These are phyloP conservation scores for Emydocephalus ijimae DNA, from an alignment of 2,113 vertebrate species.

Conservation along the genomic window DNA sequence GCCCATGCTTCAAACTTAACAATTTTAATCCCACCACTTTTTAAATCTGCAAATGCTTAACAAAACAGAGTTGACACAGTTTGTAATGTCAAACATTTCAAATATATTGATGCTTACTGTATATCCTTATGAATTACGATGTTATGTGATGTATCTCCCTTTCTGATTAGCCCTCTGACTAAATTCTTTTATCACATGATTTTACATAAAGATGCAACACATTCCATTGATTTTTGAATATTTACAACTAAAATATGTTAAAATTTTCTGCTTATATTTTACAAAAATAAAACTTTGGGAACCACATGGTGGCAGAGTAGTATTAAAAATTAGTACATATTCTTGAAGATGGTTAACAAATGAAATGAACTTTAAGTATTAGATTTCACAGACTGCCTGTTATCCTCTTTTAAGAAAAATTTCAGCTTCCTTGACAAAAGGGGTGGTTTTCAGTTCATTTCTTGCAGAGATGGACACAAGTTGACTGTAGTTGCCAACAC, in stretches of 20 bases:
- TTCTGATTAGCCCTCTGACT: neutral
- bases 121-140: neutral
- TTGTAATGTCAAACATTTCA: neutral
- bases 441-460: neutral
- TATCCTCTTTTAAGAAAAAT: neutral
- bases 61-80: neutral
- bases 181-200: neutral
- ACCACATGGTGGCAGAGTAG: constrained; percentile 71
- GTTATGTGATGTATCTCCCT: neutral
- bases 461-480: neutral
- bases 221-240: neutral
- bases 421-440: neutral
- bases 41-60: neutral
- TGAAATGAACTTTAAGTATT: neutral
- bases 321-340: constrained; percentile 47
- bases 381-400: neutral
- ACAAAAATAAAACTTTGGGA: neutral
- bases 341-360: neutral
- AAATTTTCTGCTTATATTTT: constrained; percentile 9
- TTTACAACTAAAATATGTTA: neutral
- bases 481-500: neutral
- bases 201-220: neutral
- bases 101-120: neutral
- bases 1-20: too few relatives aligned
- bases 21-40: too few relatives aligned